Conservation (phyloP, 2,888 invertebrate genomes). For the Danaus chrysippus region DNA sequence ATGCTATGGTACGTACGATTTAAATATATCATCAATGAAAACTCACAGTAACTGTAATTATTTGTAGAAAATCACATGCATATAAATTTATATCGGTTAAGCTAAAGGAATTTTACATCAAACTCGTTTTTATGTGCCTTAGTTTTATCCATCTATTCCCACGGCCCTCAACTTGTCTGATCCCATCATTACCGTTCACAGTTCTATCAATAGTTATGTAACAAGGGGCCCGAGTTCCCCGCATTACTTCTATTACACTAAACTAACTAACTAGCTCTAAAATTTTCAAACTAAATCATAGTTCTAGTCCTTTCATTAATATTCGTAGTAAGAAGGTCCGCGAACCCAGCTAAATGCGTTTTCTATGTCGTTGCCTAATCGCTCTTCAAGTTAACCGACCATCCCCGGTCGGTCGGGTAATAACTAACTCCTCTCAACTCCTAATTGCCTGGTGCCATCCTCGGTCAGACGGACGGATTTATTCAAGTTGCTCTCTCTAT, state of each 20-base stretch:
- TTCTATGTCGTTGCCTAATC: conserved; percentile 57
- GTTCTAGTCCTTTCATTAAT: conserved; percentile 57
- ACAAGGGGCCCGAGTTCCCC: conserved; percentile 15
- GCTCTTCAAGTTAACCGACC: conserved; percentile 42
- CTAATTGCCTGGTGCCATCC: conserved; percentile 59
- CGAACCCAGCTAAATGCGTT: conserved; percentile 65
- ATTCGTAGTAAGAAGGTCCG: conserved; percentile 54
- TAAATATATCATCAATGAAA: too few species aligned
- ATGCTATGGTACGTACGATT: conserved; percentile 86
- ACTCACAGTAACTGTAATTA: too few species aligned
- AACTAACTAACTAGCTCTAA: conserved; percentile 27
- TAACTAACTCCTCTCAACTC: conserved; percentile 51
- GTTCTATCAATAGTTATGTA: not conserved
- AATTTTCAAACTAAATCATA: conserved; percentile 39
- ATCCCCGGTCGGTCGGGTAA: conserved; percentile 46
- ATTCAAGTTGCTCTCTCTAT: conserved; percentile 38
- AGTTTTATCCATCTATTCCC: too few species aligned
- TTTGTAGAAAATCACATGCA: too few species aligned
- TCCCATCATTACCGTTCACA: not conserved
- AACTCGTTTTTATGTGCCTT: too few species aligned
- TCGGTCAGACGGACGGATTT: conserved; percentile 55
- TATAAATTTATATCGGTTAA: too few species aligned
- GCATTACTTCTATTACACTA: conserved; percentile 16
- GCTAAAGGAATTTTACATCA: too few species aligned
- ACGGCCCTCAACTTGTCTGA: not conserved